Evolutionary conservation across 2,797 vertebrate genomes (phyloP).

Genomic region (Pseudopleuronectes americanus): DNA sequence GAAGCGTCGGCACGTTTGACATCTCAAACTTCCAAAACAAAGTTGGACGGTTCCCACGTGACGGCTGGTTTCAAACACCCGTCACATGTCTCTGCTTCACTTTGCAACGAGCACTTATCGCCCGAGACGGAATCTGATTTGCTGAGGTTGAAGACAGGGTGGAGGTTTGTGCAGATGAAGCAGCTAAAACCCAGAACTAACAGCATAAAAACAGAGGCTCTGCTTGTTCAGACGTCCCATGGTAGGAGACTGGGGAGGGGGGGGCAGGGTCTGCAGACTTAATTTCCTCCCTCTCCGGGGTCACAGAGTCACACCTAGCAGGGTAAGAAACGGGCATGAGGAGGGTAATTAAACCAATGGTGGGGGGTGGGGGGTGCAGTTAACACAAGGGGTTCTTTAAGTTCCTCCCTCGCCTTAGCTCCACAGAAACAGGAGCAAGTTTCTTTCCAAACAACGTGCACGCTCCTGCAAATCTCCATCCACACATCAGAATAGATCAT

Average conservation of each 20-base stretch:
- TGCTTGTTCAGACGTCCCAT: conserved; percentile 45
- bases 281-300: conserved; percentile 65
- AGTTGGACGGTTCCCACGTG: conserved; percentile 54
- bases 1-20: conserved; percentile 62
- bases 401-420: conserved; percentile 18
- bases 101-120: conserved; percentile 7
- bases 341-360: conserved; percentile 56
- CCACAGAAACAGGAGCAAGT: background rate
- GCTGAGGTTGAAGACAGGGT: background rate
- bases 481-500: background rate
- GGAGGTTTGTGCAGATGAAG: conserved; percentile 4
- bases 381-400: conserved; percentile 48
- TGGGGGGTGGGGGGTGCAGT: conserved; percentile 2
- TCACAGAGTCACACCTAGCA: conserved; percentile 66
- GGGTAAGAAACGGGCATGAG: conserved; percentile 43
- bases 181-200: conserved; percentile 1
- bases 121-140: conserved; percentile 44
- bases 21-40: conserved; percentile 74
- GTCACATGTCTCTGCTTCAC: conserved; percentile 62
- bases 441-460: conserved; percentile 15
- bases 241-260: background rate
- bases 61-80: conserved; percentile 42
- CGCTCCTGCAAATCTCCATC: background rate
- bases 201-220: conserved; percentile 45
- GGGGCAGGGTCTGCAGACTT: conserved; percentile 38